Conservation (phyloP, 2,888 invertebrate genomes). For the Stenotaenia linearis region DNA sequence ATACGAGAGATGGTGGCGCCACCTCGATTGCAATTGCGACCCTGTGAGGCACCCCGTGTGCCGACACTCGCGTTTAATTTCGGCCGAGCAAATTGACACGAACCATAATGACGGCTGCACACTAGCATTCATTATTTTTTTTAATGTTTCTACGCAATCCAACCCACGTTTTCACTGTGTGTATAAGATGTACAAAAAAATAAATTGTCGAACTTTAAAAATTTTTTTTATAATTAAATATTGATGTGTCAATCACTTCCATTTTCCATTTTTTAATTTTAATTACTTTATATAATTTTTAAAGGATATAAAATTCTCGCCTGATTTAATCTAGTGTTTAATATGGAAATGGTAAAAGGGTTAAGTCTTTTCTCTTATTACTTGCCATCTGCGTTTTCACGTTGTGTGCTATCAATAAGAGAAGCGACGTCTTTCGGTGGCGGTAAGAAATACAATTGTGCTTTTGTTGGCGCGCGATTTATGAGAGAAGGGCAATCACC, state of each 20-base stretch:
- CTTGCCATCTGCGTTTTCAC: background rate
- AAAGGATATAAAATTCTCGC: background rate
- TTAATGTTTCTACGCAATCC: background rate
- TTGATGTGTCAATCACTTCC: background rate
- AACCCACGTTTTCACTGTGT: background rate
- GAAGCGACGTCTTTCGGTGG: background rate
- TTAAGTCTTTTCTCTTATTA: background rate
- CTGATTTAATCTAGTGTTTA: background rate
- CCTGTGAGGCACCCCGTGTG: slow-evolving; percentile 9
- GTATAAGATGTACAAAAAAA: background rate
- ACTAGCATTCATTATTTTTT: slow-evolving; percentile 9
- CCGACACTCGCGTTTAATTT: slow-evolving; percentile 9
- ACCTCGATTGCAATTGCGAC: slow-evolving; percentile 9
- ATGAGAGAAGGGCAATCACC: slow-evolving; percentile 4
- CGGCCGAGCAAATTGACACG: slow-evolving; percentile 9
- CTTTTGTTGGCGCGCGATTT: slow-evolving; percentile 4
- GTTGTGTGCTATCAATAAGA: background rate
- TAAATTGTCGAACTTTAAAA: background rate
- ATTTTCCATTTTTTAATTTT: too few species aligned
- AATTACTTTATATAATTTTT: too few species aligned
- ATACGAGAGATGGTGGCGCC: slow-evolving; percentile 19
- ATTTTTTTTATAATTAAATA: background rate
- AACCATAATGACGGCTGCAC: background rate
- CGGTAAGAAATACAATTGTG: background rate
- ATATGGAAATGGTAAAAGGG: background rate